Base-by-base conservation (phyloP, 1,140 invertebrate genomes). In the Apis dorsata region DNA sequence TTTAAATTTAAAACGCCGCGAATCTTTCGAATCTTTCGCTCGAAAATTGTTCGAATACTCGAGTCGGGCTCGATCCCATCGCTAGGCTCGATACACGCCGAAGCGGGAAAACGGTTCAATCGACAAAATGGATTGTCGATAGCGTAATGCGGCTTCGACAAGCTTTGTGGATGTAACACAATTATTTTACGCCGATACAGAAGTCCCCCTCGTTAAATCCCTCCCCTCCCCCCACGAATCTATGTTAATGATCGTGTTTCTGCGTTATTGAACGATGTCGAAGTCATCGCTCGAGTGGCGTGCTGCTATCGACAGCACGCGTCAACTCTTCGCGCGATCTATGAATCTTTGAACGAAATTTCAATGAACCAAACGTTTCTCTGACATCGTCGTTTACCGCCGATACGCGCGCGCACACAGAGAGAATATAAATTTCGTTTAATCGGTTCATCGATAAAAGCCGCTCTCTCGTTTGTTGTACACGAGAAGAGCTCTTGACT, bases 81-180 rank as follows among this genome's bases (percentile, higher is more conserved):
- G 34, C 34, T 44, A 34, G 34, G 2, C 34, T 34, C 34, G 34
- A 34, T 34, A 44, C 34, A 44, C 34, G 7, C 34, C 34, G 34
- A 3, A 8, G n/a, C 13, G 13, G n/a, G 77, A 51, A 51, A 76
- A 84, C 65, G 59, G 53, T 80, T 83, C 77, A 72, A 87, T 86
- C 71, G 82, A 78, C 70, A 81, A 84, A 84, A 87, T 86, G 73
- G 82, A 81, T 84, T 71, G 82, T 69, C 85, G 63, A 84, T 73
- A 84, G 57, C 62, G 77, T 81, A 86, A 86, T 75, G 65, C 73
- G 62, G 77, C 63, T 80, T 28, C 51, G 53, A 63, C 75, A 24
- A 65, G 66, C 55, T 80, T 83, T 62, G 60, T 24, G 59, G 66
- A 63, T 49, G 69, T 70, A 80, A 84, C 73, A 59, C 63, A 63